These are phyloP conservation scores for Heteractis magnifica DNA, from an alignment of 92 coral and sea anemone species.

Conservation along the genomic window DNA sequence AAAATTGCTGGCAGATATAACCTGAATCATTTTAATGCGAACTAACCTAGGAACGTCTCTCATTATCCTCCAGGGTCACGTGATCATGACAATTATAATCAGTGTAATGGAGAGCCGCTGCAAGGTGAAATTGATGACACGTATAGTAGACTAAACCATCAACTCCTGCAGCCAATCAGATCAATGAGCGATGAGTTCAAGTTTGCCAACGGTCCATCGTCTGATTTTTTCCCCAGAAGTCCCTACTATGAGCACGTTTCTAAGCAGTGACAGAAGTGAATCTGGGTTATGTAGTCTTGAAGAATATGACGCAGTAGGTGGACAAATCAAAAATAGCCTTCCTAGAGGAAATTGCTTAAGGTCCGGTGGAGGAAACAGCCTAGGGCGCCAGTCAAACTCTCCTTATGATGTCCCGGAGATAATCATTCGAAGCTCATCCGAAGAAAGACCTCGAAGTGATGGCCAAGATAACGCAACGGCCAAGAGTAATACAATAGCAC, in stretches of 20 bases:
- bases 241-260: neutral
- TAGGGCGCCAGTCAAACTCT: no score
- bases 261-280: neutral
- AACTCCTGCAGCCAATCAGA: neutral
- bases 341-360: no score
- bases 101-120: conserved; percentile 14
- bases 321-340: no score
- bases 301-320: no score
- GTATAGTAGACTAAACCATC: neutral
- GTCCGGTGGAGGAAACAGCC: no score
- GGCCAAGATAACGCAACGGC: no score
- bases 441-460: no score
- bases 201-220: neutral
- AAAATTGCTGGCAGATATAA: neutral
- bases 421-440: no score
- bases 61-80: neutral
- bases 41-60: neutral
- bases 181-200: neutral
- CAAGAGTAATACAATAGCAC: no score
- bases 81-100: neutral
- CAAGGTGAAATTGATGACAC: conserved; percentile 24
- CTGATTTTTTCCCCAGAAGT: neutral
- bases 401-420: no score
- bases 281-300: no score
- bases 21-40: neutral